Base-by-base conservation (phyloP, 2,888 invertebrate species). In the Pseudanteris insignis region DNA sequence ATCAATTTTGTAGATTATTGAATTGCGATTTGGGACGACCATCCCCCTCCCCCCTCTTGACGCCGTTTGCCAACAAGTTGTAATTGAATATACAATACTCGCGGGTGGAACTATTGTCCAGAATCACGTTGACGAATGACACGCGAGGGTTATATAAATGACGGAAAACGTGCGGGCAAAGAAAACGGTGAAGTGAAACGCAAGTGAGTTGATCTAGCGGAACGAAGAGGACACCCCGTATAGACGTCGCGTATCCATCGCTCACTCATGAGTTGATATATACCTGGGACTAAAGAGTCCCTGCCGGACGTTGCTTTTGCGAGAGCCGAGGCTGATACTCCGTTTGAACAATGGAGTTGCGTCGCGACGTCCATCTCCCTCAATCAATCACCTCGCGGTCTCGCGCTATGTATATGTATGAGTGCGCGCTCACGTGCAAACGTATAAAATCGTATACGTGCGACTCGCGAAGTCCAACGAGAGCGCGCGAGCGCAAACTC, bases 291-390 rank as follows among this genome's bases (percentile, higher is more conserved):
- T 68, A 69, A 69, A 70, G 68, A 69, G 63, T 67, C 69, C 68
- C 65, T 63, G 64, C 66, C 61, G 68, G 67, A 72, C 72, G 66
- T 70, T 72, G 70, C 70, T 68, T 67, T 67, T 61, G 68, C 64
- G 63, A 60, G 54, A 63, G 67, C 63, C 62, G 47, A 53, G 40
- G 48, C 60, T n/a, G n/a, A n/a, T n/a, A n/a, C n/a, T n/a, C n/a
- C 58, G 60, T 70, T 72, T 71, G 72, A 77, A 78, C 78, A 78
- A 78, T 78, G 78, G 78, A 77, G 76, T 72, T 74, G 78, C 77
- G 71, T 74, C 70, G 74, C 70, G 69, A 73, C 74, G 76, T 77
- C 77, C 71, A 78, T 77, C 78, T 77, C 69, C 71, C 72, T 70
- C 74, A 72, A 78, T 78, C 78, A 75, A 77, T 78, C 77, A 77